Conservation (phyloP, 2,113 vertebrate genomes). For the Clinocottus analis region DNA sequence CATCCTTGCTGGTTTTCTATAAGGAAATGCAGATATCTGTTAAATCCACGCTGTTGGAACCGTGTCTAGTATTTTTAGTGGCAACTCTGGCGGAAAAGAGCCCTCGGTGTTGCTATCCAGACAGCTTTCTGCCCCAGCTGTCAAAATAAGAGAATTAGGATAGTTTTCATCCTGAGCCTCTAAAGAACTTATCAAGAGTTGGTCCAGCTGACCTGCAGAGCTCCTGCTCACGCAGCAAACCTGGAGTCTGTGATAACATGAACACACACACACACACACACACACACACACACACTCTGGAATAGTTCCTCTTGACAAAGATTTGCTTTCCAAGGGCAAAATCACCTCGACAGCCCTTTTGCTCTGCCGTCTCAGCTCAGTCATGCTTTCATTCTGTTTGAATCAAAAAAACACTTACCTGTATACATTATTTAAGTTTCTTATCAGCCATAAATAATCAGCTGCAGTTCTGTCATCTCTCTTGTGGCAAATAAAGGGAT, state of each 20-base stretch:
- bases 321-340: constrained; percentile 48
- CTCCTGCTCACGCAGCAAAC: constrained; percentile 55
- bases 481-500: not conserved
- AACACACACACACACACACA: constrained; percentile 9
- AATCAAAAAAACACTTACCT: constrained; percentile 27
- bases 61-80: constrained; percentile 22
- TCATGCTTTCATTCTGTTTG: constrained; percentile 8
- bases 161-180: constrained; percentile 57
- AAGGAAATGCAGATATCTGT: constrained; percentile 31
- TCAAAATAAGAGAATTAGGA: constrained; percentile 55
- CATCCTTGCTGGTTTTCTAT: not conserved
- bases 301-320: constrained; percentile 33
- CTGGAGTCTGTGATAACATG: constrained; percentile 55
- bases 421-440: constrained; percentile 27
- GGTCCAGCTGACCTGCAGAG: constrained; percentile 33
- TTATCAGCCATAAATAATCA: constrained; percentile 30
- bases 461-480: constrained; percentile 1
- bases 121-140: constrained; percentile 25
- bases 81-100: constrained; percentile 1
- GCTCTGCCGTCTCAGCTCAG: constrained; percentile 22
- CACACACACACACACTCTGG: not conserved
- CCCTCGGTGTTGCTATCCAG: constrained; percentile 11
- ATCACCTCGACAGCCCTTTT: constrained; percentile 43
- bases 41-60: constrained; percentile 6
- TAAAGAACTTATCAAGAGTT: constrained; percentile 51